Conservation (phyloP, 2,797 vertebrate genomes). For the Vireo griseus region DNA sequence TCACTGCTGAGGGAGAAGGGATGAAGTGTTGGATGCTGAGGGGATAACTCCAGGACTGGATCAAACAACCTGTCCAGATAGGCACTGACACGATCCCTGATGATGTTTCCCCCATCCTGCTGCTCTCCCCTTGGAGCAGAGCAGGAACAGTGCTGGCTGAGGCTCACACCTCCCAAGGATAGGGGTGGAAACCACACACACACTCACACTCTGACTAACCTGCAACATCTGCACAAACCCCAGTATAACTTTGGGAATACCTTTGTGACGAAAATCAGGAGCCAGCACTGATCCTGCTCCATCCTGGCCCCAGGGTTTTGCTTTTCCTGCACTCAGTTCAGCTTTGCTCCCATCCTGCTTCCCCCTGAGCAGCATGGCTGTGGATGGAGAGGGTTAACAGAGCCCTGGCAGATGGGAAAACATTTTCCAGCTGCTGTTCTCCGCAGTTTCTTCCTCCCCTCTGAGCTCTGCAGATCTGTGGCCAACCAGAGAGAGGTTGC, state of each 20-base stretch:
- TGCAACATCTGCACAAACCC: background rate
- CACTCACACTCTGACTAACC: background rate
- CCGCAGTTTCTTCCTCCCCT: background rate
- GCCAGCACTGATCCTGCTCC: background rate
- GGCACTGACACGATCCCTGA: background rate
- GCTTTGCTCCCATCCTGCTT: background rate
- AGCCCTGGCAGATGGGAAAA: background rate
- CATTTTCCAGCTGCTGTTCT: background rate
- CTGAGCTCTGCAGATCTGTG: background rate
- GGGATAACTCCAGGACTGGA: background rate
- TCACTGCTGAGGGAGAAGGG: background rate
- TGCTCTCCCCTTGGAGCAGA: background rate
- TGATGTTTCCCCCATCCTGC: background rate
- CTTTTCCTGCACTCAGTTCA: background rate
- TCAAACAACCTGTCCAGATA: background rate
- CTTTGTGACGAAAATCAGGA: background rate
- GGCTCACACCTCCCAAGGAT: background rate
- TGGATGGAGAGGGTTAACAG: background rate
- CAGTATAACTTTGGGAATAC: background rate
- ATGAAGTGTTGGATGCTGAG: background rate
- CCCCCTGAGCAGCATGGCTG: background rate
- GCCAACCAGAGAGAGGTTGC: background rate
- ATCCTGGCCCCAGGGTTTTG: background rate
- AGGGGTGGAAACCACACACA: background rate
- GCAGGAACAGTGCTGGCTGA: background rate